Conservation (phyloP, 2,113 vertebrate genomes). For the Kobus ellipsiprymnus region DNA sequence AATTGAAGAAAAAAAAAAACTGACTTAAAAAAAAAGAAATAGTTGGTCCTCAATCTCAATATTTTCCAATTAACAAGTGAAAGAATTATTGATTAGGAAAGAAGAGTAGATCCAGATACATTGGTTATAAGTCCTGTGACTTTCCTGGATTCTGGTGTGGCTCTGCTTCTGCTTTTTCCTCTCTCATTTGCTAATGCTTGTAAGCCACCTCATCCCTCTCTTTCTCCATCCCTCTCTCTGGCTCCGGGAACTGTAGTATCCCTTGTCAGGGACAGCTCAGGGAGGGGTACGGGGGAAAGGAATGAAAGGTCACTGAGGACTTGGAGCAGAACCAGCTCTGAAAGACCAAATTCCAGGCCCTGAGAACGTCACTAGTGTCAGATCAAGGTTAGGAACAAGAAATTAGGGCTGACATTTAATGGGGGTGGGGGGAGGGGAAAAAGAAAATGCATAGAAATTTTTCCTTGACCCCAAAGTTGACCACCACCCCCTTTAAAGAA, state of each 20-base stretch:
- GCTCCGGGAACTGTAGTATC: neutral
- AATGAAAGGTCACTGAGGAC: neutral
- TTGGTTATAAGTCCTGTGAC: neutral
- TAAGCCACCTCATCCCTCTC: neutral
- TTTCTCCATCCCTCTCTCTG: neutral
- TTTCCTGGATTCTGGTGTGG: neutral
- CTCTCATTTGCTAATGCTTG: neutral
- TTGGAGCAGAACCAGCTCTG: neutral
- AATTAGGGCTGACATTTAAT: neutral
- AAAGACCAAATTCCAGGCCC: conserved; percentile 24
- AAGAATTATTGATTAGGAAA: neutral
- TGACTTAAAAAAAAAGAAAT: neutral
- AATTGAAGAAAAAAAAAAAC: neutral
- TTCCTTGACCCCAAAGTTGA: neutral
- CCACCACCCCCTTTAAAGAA: neutral
- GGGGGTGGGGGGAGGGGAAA: no score
- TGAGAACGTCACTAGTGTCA: conserved; percentile 21
- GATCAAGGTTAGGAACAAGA: neutral
- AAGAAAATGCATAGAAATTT: neutral
- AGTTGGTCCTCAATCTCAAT: neutral
- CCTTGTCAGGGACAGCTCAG: neutral
- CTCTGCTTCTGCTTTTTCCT: neutral
- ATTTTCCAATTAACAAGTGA: neutral
- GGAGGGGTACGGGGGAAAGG: no score
- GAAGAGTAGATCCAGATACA: no score